Conservation (phyloP, 1,140 invertebrate genomes). For the Formica exsecta region DNA sequence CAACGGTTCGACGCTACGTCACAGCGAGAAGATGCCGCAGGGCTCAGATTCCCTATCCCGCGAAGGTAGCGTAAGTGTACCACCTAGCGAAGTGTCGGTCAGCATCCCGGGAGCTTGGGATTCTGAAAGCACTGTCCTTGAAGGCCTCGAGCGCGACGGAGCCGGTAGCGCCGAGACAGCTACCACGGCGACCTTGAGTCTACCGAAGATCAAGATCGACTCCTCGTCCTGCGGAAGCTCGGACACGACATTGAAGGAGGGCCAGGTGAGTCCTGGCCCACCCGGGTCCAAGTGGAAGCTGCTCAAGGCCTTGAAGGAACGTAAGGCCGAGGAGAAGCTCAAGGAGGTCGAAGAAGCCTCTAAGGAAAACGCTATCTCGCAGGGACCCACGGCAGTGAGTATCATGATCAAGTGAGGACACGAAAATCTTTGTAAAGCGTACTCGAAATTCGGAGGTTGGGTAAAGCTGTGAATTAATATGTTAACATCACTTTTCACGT, state of each 20-base stretch:
- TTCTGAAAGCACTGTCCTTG: slow-evolving; percentile 82
- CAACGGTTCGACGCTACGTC: slow-evolving; percentile 81
- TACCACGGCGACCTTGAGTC: slow-evolving; percentile 82
- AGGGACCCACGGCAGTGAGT: slow-evolving; percentile 84
- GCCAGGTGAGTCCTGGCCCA: slow-evolving; percentile 87
- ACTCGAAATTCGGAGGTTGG: slow-evolving; percentile 80
- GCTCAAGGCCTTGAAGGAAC: slow-evolving; percentile 94
- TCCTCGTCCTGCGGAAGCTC: slow-evolving; percentile 81
- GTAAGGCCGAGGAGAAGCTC: slow-evolving; percentile 94
- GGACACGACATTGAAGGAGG: slow-evolving; percentile 82
- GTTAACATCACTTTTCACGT: neutral
- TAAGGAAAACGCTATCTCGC: slow-evolving; percentile 84
- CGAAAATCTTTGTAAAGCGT: slow-evolving; percentile 83
- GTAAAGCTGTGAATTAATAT: slow-evolving; percentile 62
- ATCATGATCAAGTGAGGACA: slow-evolving; percentile 86
- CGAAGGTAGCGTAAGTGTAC: slow-evolving; percentile 84
- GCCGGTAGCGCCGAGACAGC: slow-evolving; percentile 80
- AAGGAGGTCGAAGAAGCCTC: slow-evolving; percentile 89
- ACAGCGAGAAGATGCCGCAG: slow-evolving; percentile 81
- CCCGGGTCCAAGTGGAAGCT: slow-evolving; percentile 95
- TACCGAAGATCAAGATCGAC: slow-evolving; percentile 88
- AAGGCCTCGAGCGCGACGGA: slow-evolving; percentile 80
- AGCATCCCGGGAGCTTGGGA: slow-evolving; percentile 83
- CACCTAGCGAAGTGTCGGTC: slow-evolving; percentile 83
- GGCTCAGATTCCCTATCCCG: slow-evolving; percentile 82